Evolutionary conservation across 2,113 vertebrate genomes (phyloP).

Genomic region (Alectura lathami): DNA sequence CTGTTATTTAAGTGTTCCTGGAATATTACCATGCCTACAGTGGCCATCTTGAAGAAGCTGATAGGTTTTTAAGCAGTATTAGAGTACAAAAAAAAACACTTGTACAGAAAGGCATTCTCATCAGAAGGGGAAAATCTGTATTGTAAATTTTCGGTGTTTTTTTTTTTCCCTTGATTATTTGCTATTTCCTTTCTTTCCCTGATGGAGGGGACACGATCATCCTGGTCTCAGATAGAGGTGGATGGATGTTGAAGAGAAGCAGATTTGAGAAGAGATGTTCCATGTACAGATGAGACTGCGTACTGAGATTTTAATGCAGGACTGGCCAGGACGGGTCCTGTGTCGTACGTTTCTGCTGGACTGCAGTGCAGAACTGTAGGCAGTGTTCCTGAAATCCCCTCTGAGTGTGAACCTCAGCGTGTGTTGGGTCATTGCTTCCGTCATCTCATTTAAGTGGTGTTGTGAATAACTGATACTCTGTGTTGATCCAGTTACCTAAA

Average conservation of each 20-base stretch:
- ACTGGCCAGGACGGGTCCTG: conserved; percentile 20
- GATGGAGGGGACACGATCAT: conserved; percentile 26
- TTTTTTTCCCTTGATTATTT: conserved; percentile 14
- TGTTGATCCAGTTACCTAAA: conserved; percentile 41
- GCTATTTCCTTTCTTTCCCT: conserved; percentile 48
- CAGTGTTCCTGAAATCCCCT: conserved; percentile 31
- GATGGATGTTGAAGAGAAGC: conserved; percentile 54
- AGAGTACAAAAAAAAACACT: conserved; percentile 76
- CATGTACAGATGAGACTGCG: conserved; percentile 26
- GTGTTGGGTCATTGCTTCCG: conserved; percentile 50
- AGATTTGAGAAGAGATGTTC: conserved; percentile 41
- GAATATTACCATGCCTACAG: conserved; percentile 77
- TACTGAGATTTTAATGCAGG: conserved; percentile 39
- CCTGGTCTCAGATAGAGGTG: conserved; percentile 51
- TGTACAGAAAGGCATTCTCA: conserved; percentile 80
- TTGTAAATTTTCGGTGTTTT: conserved; percentile 50
- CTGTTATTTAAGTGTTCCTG: conserved; percentile 84
- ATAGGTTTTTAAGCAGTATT: conserved; percentile 83
- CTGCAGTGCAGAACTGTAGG: conserved; percentile 56
- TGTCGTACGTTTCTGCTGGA: background rate
- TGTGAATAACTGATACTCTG: conserved; percentile 57
- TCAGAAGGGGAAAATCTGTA: conserved; percentile 71
- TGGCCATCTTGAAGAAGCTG: conserved; percentile 80
- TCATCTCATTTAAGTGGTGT: conserved; percentile 46
- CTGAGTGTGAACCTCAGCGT: conserved; percentile 26